These are phyloP conservation scores for Ornithoptera alexandrae DNA, from an alignment of 2,888 invertebrate genomes.

Conservation along the genomic window DNA sequence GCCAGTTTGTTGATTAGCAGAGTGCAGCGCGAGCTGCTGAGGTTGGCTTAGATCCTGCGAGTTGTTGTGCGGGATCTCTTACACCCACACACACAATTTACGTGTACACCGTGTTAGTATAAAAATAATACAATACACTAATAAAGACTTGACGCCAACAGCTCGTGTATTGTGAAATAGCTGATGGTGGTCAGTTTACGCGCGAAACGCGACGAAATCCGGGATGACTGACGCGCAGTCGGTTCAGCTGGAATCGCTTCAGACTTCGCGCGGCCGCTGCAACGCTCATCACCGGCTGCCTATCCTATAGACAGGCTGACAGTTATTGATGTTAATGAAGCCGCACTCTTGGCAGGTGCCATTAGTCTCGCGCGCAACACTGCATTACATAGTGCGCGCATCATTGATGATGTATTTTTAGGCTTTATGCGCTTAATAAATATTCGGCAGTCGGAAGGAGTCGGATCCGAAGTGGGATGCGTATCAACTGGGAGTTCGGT, in stretches of 20 bases:
- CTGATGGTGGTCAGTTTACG: no score
- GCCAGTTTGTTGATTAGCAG: no score
- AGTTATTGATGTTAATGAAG: conserved; percentile 51
- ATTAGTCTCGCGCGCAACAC: conserved; percentile 46
- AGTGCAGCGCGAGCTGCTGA: no score
- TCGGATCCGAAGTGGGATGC: conserved; percentile 12
- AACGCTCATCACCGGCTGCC: conserved; percentile 31
- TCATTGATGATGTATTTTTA: conserved; percentile 60
- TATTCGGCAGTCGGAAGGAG: conserved; percentile 18
- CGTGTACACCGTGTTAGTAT: no score
- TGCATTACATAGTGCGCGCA: conserved; percentile 46
- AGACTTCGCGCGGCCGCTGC: conserved; percentile 20
- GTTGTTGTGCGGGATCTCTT: no score
- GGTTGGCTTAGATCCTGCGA: no score
- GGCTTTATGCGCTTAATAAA: conserved; percentile 37
- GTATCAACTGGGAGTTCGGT: not conserved
- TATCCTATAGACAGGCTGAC: conserved; percentile 46
- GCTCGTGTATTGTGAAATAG: no score
- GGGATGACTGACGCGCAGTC: no score
- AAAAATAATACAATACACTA: no score
- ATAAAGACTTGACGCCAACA: no score
- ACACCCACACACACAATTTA: no score
- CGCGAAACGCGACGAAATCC: not conserved
- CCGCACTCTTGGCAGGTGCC: conserved; percentile 45
- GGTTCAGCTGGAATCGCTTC: conserved; percentile 1